Evolutionary conservation across 2,113 vertebrate genomes (phyloP).

Genomic region (Cheirogaleus medius): DNA sequence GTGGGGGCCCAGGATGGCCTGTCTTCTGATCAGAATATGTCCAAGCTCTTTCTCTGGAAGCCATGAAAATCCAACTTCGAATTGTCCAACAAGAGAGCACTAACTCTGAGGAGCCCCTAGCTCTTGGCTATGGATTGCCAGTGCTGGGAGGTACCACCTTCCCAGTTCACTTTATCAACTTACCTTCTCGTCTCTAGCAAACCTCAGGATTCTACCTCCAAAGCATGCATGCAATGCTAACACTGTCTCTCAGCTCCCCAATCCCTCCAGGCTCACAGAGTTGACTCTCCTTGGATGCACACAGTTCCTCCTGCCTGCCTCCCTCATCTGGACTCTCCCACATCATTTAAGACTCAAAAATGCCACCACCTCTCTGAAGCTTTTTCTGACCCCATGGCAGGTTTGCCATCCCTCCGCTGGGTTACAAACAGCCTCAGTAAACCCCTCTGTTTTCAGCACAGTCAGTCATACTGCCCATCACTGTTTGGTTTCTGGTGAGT

Average conservation of each 20-base stretch:
- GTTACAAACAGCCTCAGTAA: neutral
- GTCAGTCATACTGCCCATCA: neutral
- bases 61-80: no score
- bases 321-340: neutral
- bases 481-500: neutral
- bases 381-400: neutral
- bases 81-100: neutral
- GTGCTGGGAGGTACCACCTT: neutral
- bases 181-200: neutral
- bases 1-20: neutral
- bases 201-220: neutral
- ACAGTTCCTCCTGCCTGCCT: neutral
- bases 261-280: neutral
- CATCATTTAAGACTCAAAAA: neutral
- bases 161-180: neutral
- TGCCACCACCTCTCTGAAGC: neutral
- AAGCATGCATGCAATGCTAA: neutral
- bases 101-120: neutral
- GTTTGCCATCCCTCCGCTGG: neutral
- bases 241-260: neutral
- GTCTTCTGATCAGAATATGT: neutral
- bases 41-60: neutral
- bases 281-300: rapidly evolving
- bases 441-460: neutral
- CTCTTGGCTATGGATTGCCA: neutral